Percentiles rank a stretch among this genome's conserved stretches.
These are phyloP conservation scores for Dryococelus australis DNA, from an alignment of 2,888 invertebrate species.

Conservation along the genomic window DNA sequence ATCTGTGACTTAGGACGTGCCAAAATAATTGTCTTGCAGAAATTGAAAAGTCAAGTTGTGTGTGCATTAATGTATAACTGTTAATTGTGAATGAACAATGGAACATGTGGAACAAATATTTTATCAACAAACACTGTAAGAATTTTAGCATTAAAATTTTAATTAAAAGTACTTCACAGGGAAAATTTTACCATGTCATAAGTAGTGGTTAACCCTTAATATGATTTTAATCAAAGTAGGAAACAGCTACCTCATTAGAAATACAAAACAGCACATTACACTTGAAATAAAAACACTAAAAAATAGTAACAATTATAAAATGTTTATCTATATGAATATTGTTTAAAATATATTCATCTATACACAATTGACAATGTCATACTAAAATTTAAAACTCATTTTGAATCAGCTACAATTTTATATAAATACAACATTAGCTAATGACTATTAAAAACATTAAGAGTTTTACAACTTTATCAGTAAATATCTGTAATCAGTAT, in stretches of 20 bases:
- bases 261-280: neutral
- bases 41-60: neutral
- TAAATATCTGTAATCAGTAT: neutral
- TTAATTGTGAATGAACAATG: slow-evolving; percentile 5
- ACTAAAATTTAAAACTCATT: neutral
- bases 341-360: neutral
- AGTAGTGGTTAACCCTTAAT: neutral
- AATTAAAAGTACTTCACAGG: neutral
- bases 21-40: slow-evolving; percentile 8
- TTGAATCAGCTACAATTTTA: no score
- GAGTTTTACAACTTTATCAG: neutral
- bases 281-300: neutral
- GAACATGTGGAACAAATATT: neutral
- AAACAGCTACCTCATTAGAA: neutral
- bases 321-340: neutral
- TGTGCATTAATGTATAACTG: slow-evolving; percentile 16
- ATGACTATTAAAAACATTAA: no score
- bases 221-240: neutral
- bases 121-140: neutral
- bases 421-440: no score
- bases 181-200: neutral
- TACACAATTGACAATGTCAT: neutral
- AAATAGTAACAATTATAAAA: neutral
- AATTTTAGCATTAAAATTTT: neutral
- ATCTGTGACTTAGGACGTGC: slow-evolving; percentile 11